Percentiles rank a stretch among this genome's conserved stretches.
Evolutionary conservation across 2,797 vertebrate species (phyloP).

Genomic region (Erithacus rubecula): DNA sequence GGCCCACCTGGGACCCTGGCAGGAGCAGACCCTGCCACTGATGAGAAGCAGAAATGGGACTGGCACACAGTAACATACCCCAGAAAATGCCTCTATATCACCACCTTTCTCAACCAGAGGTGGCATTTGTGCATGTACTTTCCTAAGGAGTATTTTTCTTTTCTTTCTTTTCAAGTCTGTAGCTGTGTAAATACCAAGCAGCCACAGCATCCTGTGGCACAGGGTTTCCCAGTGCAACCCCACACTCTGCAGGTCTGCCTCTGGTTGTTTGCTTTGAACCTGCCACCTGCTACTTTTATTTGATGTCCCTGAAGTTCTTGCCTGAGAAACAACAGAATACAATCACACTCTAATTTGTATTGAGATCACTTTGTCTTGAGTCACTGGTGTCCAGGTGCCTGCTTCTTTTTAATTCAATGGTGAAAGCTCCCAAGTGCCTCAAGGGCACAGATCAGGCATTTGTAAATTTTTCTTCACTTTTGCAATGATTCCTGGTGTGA

Average conservation of each 20-base stretch:
- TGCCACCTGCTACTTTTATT: constrained; percentile 41
- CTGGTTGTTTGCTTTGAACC: not conserved
- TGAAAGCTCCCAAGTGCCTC: not conserved
- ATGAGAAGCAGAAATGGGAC: not conserved
- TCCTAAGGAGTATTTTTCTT: not conserved
- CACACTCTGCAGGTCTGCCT: not conserved
- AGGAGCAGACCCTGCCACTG: not conserved
- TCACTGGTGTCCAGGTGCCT: not conserved
- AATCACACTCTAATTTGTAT: not conserved
- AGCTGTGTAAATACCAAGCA: not conserved
- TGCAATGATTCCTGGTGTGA: not conserved
- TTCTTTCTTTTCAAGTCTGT: not conserved
- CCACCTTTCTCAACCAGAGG: not conserved
- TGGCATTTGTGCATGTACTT: not conserved
- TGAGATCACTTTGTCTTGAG: not conserved
- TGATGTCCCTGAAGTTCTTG: constrained; percentile 4
- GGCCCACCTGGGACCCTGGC: not conserved
- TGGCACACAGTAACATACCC: not conserved
- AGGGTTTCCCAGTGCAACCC: not conserved
- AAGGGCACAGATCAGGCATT: not conserved
- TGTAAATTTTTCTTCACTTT: not conserved
- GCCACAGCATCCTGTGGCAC: not conserved
- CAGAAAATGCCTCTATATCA: not conserved
- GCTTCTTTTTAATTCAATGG: not conserved
- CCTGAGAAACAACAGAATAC: not conserved